Conservation (phyloP, 2,888 invertebrate species). For the Ophion obscuratus region DNA sequence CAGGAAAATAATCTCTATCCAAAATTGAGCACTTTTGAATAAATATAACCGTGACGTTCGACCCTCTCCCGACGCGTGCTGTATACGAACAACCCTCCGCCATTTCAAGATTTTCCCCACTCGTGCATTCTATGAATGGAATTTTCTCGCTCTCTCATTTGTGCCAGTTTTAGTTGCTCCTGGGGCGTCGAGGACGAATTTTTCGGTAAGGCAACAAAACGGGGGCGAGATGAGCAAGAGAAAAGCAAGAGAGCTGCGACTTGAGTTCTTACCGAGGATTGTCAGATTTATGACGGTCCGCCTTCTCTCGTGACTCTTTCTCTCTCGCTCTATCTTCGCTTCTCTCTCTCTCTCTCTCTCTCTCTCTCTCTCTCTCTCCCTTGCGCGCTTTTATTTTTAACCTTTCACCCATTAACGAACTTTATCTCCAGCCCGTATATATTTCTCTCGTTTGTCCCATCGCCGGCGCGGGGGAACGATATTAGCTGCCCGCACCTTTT, state of each 20-base stretch:
- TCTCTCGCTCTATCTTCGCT: conserved; percentile 58
- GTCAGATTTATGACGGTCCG: conserved; percentile 82
- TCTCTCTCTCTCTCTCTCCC: conserved; percentile 50
- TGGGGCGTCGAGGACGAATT: conserved; percentile 3
- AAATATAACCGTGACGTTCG: conserved; percentile 17
- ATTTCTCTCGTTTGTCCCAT: conserved; percentile 68
- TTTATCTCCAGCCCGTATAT: conserved; percentile 80
- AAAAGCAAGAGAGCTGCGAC: conserved; percentile 60
- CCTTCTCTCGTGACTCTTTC: conserved; percentile 66
- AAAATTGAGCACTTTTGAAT: conserved; percentile 69
- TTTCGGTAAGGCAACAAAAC: conserved; percentile 1
- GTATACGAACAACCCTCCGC: conserved; percentile 4
- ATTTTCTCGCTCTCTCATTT: conserved; percentile 32
- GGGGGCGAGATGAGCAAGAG: conserved; percentile 44
- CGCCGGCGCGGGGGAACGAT: conserved; percentile 62
- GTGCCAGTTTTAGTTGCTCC: conserved; percentile 35
- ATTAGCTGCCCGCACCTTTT: conserved; percentile 61
- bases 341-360: conserved; percentile 59
- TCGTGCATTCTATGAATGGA: conserved; percentile 56
- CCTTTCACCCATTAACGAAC: conserved; percentile 83
- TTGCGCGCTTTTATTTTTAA: conserved; percentile 80
- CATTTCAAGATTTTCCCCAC: conserved; percentile 60
- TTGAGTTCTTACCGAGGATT: conserved; percentile 77
- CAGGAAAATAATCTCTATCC: conserved; percentile 68
- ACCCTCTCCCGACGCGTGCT: conserved; percentile 46